Base-by-base conservation (phyloP, 2,113 vertebrate genomes). In the Anoura caudifer region DNA sequence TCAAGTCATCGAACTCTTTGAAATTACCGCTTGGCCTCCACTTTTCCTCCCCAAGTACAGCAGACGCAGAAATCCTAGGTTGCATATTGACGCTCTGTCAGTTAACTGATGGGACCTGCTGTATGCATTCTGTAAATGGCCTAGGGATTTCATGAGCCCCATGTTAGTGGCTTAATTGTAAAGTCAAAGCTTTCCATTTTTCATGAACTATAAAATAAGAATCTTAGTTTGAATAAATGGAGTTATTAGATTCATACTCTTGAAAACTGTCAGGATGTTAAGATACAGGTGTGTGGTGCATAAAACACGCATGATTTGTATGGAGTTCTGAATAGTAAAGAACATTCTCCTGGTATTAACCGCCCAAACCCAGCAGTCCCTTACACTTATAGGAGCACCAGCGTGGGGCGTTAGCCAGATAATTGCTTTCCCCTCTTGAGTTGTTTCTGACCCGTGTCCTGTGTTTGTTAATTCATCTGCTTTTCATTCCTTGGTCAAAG, bases 401-500 rank as follows among this genome's bases (percentile, higher is more conserved):
- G 70, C 38, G 1, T 24, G 17, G 45, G 54, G 50, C 70, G 56
- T 87, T 75, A 59, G 22, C n/a, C 31, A 45, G 87, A 1, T 47
- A 77, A 92, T 36, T 63, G 38, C 76, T 96, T 83, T 38, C 69
- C 67, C 28, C 33, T 91, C 83, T 52, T 3, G 7, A 9, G 2
- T 43, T 70, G 61, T 59, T 95, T 93, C 67, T 97, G 85, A 94
- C 95, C 76, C 82, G 0, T 88, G 81, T 84, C 43, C 12, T 87
- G 38, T 73, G 83, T 94, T 94, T 97, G 80, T 90, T 95, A 95
- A 95, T 92, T 95, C 52, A 92, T 84, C 72, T 90, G 47, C 50
- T 96, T 67, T 90, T 91, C 41, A 86, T 90, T 95, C 61, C 85
- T 88, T 95, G 96, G 95, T 91, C 88, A 96, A 89, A 97, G 80